phyloP scores from a whole-genome alignment of 2,888 invertebrate species.

The Euclidia mi region DNA sequence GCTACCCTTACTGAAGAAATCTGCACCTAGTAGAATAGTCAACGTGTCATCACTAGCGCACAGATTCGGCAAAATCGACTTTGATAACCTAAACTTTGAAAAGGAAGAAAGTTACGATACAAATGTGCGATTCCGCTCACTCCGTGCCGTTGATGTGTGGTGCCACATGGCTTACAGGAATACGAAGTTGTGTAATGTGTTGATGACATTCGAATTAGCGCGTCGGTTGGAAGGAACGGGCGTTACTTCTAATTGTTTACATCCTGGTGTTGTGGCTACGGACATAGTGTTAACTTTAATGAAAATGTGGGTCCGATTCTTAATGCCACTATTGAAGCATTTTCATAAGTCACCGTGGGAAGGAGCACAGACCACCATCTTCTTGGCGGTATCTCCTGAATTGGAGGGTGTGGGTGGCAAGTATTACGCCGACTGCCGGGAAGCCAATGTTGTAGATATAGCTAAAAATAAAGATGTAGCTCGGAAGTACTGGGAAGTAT shows the following conservation, averaged over 20 bases:
- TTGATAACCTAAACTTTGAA: constrained; percentile 67
- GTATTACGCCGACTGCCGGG: constrained; percentile 90
- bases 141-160: too few relatives aligned
- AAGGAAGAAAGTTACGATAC: constrained; percentile 52
- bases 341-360: constrained; percentile 70
- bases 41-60: constrained; percentile 76
- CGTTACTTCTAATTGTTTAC: constrained; percentile 94
- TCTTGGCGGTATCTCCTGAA: constrained; percentile 87
- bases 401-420: constrained; percentile 90
- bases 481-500: constrained; percentile 91
- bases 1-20: constrained; percentile 78
- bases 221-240: constrained; percentile 91
- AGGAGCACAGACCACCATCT: constrained; percentile 88
- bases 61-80: constrained; percentile 61
- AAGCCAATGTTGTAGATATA: constrained; percentile 71
- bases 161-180: constrained; percentile 71
- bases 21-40: constrained; percentile 79
- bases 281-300: constrained; percentile 88
- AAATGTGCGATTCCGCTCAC: too few relatives aligned
- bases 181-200: constrained; percentile 94
- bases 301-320: constrained; percentile 45
- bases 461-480: constrained; percentile 86
- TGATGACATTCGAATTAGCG: constrained; percentile 93
- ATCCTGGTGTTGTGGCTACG: constrained; percentile 93
- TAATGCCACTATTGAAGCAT: constrained; percentile 74